A percentile compares a stretch with the other conserved stretches of the same genome.
These are phyloP conservation scores for Crypturellus undulatus DNA, from an alignment of 2,113 vertebrate species.

Conservation along the genomic window DNA sequence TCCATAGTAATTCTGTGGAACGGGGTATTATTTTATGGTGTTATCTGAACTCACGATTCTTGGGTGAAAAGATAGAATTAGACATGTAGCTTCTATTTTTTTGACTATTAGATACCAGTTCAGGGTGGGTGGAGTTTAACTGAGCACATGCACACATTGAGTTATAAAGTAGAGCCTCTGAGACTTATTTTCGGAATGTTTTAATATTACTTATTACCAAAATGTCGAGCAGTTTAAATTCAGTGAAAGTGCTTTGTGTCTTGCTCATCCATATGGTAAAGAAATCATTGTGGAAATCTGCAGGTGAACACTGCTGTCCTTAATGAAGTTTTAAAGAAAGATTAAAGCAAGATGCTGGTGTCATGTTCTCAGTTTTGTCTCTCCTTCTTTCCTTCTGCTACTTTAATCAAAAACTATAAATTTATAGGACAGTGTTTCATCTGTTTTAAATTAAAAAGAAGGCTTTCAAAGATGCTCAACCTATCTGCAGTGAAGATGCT, in stretches of 20 bases:
- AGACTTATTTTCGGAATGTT: slow-evolving; percentile 3
- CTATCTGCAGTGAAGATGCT: background rate
- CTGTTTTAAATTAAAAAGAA: background rate
- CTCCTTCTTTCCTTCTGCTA: background rate
- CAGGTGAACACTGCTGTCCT: background rate
- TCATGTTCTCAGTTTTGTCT: background rate
- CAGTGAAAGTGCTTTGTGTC: background rate
- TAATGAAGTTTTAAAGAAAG: background rate
- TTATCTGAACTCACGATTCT: slow-evolving; percentile 56
- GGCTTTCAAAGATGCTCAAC: background rate
- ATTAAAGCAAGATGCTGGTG: background rate
- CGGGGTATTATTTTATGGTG: slow-evolving; percentile 47
- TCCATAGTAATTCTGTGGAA: background rate
- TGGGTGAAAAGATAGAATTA: slow-evolving; percentile 38
- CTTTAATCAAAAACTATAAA: background rate
- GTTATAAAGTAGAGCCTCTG: background rate
- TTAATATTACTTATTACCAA: background rate
- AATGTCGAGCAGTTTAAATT: background rate
- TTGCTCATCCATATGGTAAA: background rate
- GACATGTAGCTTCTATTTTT: background rate
- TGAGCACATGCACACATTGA: slow-evolving; percentile 9
- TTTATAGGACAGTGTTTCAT: background rate
- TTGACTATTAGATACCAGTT: background rate
- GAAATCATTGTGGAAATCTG: background rate
- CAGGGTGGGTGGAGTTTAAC: slow-evolving; percentile 38